phyloP scores from a whole-genome alignment of 2,888 invertebrate species.

The Plusia festucae region DNA sequence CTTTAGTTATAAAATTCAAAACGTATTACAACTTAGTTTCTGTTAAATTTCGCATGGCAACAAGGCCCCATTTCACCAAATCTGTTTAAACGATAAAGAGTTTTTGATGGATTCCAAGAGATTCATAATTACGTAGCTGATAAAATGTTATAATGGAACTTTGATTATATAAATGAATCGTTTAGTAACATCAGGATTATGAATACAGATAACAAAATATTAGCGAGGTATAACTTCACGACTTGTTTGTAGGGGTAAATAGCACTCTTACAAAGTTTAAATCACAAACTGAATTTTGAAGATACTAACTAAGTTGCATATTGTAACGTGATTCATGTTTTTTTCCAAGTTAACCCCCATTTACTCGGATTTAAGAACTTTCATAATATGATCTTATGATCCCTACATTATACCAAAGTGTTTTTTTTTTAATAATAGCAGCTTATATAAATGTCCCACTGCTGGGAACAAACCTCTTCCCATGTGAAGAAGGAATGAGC shows the following conservation, averaged over 20 bases:
- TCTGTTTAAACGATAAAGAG: background rate
- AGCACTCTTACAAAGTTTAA: background rate
- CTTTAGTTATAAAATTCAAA: too few relatives aligned
- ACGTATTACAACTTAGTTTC: background rate
- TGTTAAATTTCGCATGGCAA: background rate
- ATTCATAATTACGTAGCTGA: conserved; percentile 38
- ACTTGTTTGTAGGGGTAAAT: background rate
- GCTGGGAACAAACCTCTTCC: too few relatives aligned
- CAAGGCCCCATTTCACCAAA: background rate
- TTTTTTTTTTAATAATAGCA: too few relatives aligned
- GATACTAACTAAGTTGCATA: too few relatives aligned
- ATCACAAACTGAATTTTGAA: too few relatives aligned
- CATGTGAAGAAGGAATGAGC: too few relatives aligned
- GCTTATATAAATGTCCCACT: too few relatives aligned
- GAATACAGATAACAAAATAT: conserved; percentile 29
- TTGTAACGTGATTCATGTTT: too few relatives aligned
- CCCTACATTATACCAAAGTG: too few relatives aligned
- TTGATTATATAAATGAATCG: conserved; percentile 35
- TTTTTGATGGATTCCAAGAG: conserved; percentile 42
- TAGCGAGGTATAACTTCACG: background rate
- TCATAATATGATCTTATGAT: too few relatives aligned
- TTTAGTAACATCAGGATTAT: conserved; percentile 43
- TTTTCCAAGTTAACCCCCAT: too few relatives aligned
- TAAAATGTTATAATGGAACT: conserved; percentile 43
- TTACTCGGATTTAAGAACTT: too few relatives aligned